Evolutionary conservation across 2,113 vertebrate genomes (phyloP).

Genomic region (Hoplias malabaricus): DNA sequence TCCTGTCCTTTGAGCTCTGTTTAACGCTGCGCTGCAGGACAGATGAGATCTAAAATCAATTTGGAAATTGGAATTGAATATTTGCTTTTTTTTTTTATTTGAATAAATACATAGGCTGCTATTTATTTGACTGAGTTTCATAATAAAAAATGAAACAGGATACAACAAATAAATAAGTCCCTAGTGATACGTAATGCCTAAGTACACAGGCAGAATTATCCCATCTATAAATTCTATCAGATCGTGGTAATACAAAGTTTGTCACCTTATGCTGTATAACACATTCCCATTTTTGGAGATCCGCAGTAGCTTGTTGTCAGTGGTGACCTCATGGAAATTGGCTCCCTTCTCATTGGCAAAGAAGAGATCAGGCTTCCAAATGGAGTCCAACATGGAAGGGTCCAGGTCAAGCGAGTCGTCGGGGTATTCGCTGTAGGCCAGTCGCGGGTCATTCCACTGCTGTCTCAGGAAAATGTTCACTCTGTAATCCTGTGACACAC

Average conservation of each 20-base stretch:
- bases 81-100: background rate
- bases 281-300: constrained; percentile 96
- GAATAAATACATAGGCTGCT: background rate
- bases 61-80: constrained; percentile 1
- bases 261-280: constrained; percentile 96
- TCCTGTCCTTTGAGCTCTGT: background rate
- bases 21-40: constrained; percentile 7
- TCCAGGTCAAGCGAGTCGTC: constrained; percentile 96
- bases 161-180: background rate
- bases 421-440: constrained; percentile 96
- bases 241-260: background rate
- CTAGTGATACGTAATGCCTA: background rate
- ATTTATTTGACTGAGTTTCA: background rate
- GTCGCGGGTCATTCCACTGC: constrained; percentile 96
- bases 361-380: constrained; percentile 99
- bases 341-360: constrained; percentile 98
- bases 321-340: constrained; percentile 98
- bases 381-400: constrained; percentile 98
- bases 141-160: background rate
- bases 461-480: constrained; percentile 98
- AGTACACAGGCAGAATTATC: background rate
- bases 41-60: constrained; percentile 30
- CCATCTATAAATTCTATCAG: background rate
- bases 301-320: constrained; percentile 95
- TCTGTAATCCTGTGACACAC: constrained; percentile 84